These are phyloP conservation scores for Cantharis nigra DNA, from an alignment of 2,888 invertebrate species.

Conservation along the genomic window DNA sequence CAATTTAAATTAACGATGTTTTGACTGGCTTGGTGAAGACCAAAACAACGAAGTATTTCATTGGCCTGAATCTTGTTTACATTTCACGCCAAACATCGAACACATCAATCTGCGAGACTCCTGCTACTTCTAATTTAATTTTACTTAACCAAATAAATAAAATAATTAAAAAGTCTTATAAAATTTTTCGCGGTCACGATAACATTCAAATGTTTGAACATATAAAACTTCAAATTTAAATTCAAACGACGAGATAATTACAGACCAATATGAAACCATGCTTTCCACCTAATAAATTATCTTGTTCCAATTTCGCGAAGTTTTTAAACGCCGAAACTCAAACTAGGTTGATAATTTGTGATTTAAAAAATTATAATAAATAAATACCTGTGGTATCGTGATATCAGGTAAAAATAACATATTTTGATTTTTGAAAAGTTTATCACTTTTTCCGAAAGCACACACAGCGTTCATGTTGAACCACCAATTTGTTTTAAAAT, in stretches of 20 bases:
- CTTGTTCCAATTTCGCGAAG: neutral
- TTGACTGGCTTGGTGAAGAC: neutral
- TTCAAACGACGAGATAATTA: neutral
- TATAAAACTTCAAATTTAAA: neutral
- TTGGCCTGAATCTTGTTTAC: neutral
- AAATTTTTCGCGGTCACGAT: neutral
- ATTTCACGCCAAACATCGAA: neutral
- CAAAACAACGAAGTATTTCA: too few species aligned
- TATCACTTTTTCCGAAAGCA: slow-evolving; percentile 46
- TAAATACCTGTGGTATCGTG: slow-evolving; percentile 48
- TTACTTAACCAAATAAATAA: neutral
- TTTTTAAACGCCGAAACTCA: neutral
- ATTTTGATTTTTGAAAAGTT: slow-evolving; percentile 41
- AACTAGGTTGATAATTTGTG: neutral
- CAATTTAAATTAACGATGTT: too few species aligned
- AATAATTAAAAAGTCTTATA: neutral
- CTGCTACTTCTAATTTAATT: neutral
- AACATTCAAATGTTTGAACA: neutral
- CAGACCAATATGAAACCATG: neutral
- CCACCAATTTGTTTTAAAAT: neutral
- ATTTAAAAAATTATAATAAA: neutral
- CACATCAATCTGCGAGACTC: neutral
- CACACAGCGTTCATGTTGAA: slow-evolving; percentile 46
- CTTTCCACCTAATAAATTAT: slow-evolving; percentile 5
- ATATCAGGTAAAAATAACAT: slow-evolving; percentile 51